Evolutionary conservation across 1,140 invertebrate genomes (phyloP).

Genomic region (Calycopis cecrops): DNA sequence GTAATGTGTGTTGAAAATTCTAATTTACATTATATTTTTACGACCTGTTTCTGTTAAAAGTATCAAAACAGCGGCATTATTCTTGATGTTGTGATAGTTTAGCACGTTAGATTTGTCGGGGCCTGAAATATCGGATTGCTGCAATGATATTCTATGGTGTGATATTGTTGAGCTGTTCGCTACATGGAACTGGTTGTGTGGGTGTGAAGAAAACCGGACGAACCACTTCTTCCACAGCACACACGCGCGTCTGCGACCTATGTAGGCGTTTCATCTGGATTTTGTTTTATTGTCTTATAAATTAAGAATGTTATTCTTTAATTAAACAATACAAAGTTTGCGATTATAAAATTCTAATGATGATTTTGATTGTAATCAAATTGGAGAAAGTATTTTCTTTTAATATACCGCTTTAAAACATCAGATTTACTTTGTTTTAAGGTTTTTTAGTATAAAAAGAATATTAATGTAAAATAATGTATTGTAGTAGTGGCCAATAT

Average conservation of each 20-base stretch:
- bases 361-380: too few relatives aligned
- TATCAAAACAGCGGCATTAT: constrained; percentile 3
- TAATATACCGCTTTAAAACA: too few relatives aligned
- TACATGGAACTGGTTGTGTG: constrained; percentile 32
- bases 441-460: too few relatives aligned
- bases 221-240: constrained; percentile 36
- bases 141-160: constrained; percentile 15
- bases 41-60: neutral
- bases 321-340: too few relatives aligned
- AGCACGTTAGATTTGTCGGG: neutral
- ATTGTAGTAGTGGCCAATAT: too few relatives aligned
- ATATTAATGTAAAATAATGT: too few relatives aligned
- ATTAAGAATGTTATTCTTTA: neutral
- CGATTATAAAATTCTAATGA: too few relatives aligned
- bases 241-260: constrained; percentile 19
- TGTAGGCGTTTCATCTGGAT: constrained; percentile 33
- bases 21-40: neutral
- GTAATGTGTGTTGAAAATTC: neutral
- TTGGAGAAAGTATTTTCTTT: too few relatives aligned
- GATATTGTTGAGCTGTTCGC: constrained; percentile 14
- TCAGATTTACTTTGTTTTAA: too few relatives aligned
- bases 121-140: neutral
- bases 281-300: constrained; percentile 4
- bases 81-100: constrained; percentile 13
- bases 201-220: constrained; percentile 37